Evolutionary conservation across 1,140 invertebrate species (phyloP).

Genomic region (Drosophila santomea): DNA sequence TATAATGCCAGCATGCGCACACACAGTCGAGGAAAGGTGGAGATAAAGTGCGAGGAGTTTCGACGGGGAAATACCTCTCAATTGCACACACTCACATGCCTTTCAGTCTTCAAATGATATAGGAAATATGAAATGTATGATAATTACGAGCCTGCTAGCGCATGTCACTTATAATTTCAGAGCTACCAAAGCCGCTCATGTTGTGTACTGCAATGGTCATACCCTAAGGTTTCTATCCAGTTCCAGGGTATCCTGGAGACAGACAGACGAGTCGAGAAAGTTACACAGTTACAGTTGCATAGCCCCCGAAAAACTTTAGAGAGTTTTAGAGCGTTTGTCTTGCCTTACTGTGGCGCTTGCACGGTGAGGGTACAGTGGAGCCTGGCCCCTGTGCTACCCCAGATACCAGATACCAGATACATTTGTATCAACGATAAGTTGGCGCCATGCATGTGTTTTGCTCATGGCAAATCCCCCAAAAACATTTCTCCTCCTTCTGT

Average conservation of each 20-base stretch:
- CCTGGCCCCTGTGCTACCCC: constrained; percentile 37
- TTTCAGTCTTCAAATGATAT: no score
- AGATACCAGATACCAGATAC: constrained; percentile 57
- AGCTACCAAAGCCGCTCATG: not conserved
- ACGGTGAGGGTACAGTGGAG: constrained; percentile 16
- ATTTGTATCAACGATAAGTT: constrained; percentile 61
- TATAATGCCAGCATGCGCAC: constrained; percentile 57
- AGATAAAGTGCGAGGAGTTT: constrained; percentile 7
- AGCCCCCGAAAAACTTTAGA: constrained; percentile 40
- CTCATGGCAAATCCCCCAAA: not conserved
- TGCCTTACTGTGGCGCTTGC: constrained; percentile 34
- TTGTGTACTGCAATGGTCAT: not conserved
- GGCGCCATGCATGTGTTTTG: constrained; percentile 26
- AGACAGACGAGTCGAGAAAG: constrained; percentile 40
- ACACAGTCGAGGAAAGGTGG: constrained; percentile 5
- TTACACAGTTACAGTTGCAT: constrained; percentile 57
- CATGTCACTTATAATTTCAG: no score
- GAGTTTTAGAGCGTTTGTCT: constrained; percentile 57
- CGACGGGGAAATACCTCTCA: constrained; percentile 9
- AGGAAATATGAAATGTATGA: not conserved
- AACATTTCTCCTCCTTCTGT: constrained; percentile 15
- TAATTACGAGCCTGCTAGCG: no score
- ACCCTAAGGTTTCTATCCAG: no score
- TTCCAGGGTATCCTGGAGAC: constrained; percentile 17
- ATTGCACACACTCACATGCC: no score